Evolutionary conservation across 2,888 invertebrate genomes (phyloP).

Genomic region (Ochropleura plecta): DNA sequence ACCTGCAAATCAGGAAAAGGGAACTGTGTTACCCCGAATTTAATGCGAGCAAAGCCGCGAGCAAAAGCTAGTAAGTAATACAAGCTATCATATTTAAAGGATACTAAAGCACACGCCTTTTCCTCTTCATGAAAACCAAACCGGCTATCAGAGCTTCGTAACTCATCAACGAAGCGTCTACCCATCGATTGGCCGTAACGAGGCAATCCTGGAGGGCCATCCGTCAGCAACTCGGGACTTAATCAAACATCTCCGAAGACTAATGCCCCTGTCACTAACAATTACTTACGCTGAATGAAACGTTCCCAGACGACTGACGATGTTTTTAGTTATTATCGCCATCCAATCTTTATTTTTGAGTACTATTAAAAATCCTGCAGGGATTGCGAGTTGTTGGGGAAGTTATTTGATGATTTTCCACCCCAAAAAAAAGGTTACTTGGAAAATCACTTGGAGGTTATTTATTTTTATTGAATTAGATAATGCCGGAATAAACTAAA

Average conservation of each 20-base stretch:
- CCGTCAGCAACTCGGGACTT: slow-evolving; percentile 63
- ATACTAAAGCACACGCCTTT: not conserved
- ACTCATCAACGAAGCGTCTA: slow-evolving; percentile 54
- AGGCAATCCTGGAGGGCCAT: slow-evolving; percentile 64
- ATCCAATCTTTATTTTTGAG: too few relatives aligned
- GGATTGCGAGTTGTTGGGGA: too few relatives aligned
- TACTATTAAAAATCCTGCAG: too few relatives aligned
- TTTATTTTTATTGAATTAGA: not conserved
- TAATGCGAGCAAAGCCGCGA: too few relatives aligned
- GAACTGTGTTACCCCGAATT: too few relatives aligned
- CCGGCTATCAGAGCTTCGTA: slow-evolving; percentile 34
- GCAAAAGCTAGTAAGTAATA: not conserved
- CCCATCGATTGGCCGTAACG: slow-evolving; percentile 52
- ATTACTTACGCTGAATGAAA: slow-evolving; percentile 64
- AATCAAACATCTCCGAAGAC: slow-evolving; percentile 71
- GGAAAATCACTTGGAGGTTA: not conserved
- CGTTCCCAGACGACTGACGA: slow-evolving; percentile 47
- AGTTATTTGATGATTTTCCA: too few relatives aligned
- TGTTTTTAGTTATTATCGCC: slow-evolving; percentile 45
- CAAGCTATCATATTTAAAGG: not conserved
- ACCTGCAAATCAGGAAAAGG: too few relatives aligned
- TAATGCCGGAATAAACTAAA: not conserved
- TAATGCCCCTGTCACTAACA: slow-evolving; percentile 70
- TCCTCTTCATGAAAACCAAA: slow-evolving; percentile 18
- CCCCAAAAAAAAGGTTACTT: too few relatives aligned